A percentile compares a stretch with the other conserved stretches of the same genome.
Evolutionary conservation across 1,140 invertebrate species (phyloP).

Genomic region (Cyrtorhinus lividipennis): DNA sequence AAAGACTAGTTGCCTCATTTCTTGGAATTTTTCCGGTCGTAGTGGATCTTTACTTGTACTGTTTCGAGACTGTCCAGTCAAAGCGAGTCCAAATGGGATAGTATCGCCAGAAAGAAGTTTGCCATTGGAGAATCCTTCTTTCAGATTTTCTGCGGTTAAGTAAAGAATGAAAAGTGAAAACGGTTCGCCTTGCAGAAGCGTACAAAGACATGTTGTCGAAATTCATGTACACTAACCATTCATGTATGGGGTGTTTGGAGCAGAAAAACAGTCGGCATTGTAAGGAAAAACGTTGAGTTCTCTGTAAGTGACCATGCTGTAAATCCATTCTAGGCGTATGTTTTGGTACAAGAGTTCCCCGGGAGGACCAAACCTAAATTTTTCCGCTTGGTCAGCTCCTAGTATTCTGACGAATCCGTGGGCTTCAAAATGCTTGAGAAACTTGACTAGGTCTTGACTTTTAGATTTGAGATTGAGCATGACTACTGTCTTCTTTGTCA

Average conservation of each 20-base stretch:
- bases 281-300: slow-evolving; percentile 36
- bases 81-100: slow-evolving; percentile 39
- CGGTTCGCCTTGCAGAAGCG: too few relatives aligned
- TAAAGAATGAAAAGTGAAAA: neutral
- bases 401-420: slow-evolving; percentile 29
- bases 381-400: slow-evolving; percentile 27
- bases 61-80: slow-evolving; percentile 21
- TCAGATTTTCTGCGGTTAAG: too few relatives aligned
- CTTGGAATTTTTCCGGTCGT: slow-evolving; percentile 21
- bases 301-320: slow-evolving; percentile 36
- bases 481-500: slow-evolving; percentile 30
- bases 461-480: neutral
- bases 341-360: slow-evolving; percentile 39
- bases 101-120: slow-evolving; percentile 23
- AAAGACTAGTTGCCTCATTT: slow-evolving; percentile 30
- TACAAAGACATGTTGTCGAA: too few relatives aligned
- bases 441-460: slow-evolving; percentile 26
- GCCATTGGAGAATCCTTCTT: slow-evolving; percentile 3
- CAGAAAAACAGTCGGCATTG: too few relatives aligned
- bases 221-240: too few relatives aligned
- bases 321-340: slow-evolving; percentile 40
- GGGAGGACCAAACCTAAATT: slow-evolving; percentile 32
- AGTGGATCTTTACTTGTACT: slow-evolving; percentile 3
- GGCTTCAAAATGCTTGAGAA: slow-evolving; percentile 31
- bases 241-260: too few relatives aligned